Conservation (phyloP, 2,797 vertebrate genomes). For the Heterohyrax brucei region DNA sequence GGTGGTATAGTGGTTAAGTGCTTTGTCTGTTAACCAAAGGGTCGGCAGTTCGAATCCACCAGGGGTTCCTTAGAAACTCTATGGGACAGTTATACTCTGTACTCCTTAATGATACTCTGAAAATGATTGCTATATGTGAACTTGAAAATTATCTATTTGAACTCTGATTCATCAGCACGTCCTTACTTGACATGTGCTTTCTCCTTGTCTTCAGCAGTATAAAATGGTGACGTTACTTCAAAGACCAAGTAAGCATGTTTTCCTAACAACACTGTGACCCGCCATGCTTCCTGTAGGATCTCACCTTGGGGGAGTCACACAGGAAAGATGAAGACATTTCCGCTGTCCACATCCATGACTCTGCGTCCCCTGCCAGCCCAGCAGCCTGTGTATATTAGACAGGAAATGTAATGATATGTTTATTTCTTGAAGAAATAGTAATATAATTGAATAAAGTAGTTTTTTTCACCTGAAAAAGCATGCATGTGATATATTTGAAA, state of each 20-base stretch:
- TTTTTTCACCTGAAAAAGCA: not conserved
- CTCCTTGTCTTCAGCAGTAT: not conserved
- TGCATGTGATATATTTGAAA: not conserved
- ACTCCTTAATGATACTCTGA: not conserved
- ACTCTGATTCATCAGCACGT: not conserved
- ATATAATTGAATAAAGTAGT: constrained; percentile 36
- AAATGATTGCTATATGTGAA: not conserved
- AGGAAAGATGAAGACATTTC: constrained; percentile 66
- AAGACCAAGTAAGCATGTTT: not conserved
- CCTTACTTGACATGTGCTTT: not conserved
- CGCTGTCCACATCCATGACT: rapidly evolving
- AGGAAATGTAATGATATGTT: not conserved
- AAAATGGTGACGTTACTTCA: constrained; percentile 8
- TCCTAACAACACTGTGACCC: not conserved
- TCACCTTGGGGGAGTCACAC: constrained; percentile 46
- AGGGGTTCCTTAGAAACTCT: no score
- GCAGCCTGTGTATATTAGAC: not conserved
- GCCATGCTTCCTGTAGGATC: constrained; percentile 78
- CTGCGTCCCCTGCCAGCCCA: not conserved
- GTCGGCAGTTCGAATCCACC: no score
- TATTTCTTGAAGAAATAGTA: not conserved
- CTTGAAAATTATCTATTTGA: not conserved
- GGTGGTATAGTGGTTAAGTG: no score
- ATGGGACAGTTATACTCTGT: no score
- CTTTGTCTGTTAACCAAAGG: no score